Base-by-base conservation (phyloP, 2,797 vertebrate genomes). In the Staurois parvus region DNA sequence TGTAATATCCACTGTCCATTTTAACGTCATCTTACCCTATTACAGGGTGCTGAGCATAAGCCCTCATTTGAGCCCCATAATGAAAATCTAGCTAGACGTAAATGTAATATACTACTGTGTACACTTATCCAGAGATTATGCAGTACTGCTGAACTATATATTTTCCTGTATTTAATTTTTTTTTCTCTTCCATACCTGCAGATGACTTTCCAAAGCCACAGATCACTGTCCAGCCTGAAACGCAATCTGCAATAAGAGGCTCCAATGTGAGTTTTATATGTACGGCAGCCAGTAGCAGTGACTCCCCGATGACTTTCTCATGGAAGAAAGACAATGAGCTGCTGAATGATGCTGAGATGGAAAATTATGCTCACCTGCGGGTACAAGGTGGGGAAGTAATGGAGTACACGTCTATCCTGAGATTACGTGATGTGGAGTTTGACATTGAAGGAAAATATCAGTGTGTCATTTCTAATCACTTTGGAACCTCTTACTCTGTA, bases 241-340 rank as follows among this genome's bases (percentile, higher is more conserved):
- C 96, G 0, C 97, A 97, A 89, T 96, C 97, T 0, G 97, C 97
- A 75, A 94, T 99, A 87, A 98, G 95, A 91, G 96, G 96, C 84
- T 93, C 95, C 91, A 98, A 99, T 88, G 95, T 99, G 91, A 99
- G 95, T 42, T 99, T 99, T 8, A 92, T 99, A 6, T 99, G 98
- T 91, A 98, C 97, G 0, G 98, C 98, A 0, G 97, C 97, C 26
- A 99, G 98, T 91, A 99, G 98, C 92, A 99, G 98, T 26, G 97
- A 99, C 90, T 99, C 98, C 0, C 98, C 97, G 0, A 99, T 99
- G 97, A 99, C 97, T 76, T 99, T 99, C 29, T 95, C 97, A n/a
- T 99, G 98, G 98, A 99, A 98, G 90, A 99, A 99, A 87, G 98
- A 99, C 93, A 99, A 98, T 0, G 97, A 99, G 84, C 92, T 95